A percentile compares a stretch with the other conserved stretches of the same genome.
Conservation (phyloP, 2,797 vertebrate genomes). For the Phoxinus dragarum region DNA sequence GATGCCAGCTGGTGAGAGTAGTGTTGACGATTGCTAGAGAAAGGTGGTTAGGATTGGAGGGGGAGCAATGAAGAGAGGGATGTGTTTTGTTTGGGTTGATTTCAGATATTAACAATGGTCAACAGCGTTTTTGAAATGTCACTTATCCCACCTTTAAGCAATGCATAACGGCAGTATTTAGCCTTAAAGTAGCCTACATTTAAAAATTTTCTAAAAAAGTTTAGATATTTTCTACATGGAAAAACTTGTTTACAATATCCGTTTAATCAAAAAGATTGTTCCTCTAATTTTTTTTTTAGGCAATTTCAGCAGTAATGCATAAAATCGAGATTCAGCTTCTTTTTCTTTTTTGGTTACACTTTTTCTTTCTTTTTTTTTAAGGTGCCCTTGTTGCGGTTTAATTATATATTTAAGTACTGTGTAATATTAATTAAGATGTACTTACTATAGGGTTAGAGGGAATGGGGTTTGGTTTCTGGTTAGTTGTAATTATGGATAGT, state of each 20-base stretch:
- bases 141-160: not conserved
- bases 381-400: not conserved
- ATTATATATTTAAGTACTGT: not conserved
- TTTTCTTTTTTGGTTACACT: not conserved
- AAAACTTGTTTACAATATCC: not conserved
- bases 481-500: too few relatives aligned
- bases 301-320: not conserved
- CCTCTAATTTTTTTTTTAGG: not conserved
- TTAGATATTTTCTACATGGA: too few relatives aligned
- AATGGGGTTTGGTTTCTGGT: not conserved
- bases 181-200: not conserved
- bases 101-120: too few relatives aligned
- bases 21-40: too few relatives aligned
- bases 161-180: not conserved
- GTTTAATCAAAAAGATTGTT: not conserved
- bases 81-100: too few relatives aligned
- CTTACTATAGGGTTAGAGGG: not conserved
- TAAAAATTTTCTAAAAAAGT: too few relatives aligned
- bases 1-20: too few relatives aligned
- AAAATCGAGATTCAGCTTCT: not conserved
- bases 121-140: too few relatives aligned
- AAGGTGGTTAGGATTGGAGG: too few relatives aligned
- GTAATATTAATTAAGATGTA: not conserved
- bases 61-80: too few relatives aligned
- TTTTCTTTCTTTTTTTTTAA: too few relatives aligned